Percentiles rank a stretch among this genome's conserved stretches.
These are phyloP conservation scores for Staurois parvus DNA, from an alignment of 2,797 vertebrate genomes.

Conservation along the genomic window DNA sequence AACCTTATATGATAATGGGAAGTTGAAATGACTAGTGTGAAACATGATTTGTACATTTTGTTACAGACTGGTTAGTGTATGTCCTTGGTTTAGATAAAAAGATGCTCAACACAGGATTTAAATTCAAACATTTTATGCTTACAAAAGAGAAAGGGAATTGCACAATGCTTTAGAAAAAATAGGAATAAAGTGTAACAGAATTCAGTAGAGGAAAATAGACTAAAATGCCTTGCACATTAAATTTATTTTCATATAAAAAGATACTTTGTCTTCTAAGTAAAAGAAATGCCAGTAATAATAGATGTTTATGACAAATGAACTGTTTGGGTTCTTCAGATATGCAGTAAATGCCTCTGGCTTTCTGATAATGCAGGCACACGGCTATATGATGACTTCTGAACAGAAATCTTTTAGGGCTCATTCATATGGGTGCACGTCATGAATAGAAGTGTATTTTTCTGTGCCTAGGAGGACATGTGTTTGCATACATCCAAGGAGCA, in stretches of 20 bases:
- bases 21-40: constrained; percentile 52
- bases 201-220: constrained; percentile 23
- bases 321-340: not conserved
- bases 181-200: not conserved
- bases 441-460: too few species aligned
- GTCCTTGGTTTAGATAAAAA: constrained; percentile 45
- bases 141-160: constrained; percentile 30
- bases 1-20: constrained; percentile 55
- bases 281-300: not conserved
- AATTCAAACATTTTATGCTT: constrained; percentile 51
- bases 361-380: not conserved
- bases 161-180: constrained; percentile 41
- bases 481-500: too few species aligned
- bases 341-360: not conserved
- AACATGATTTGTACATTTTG: constrained; percentile 57
- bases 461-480: too few species aligned
- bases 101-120: constrained; percentile 27
- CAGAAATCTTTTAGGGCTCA: too few species aligned
- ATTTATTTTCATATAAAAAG: constrained; percentile 30
- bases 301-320: constrained; percentile 1
- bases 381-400: too few species aligned
- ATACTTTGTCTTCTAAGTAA: not conserved
- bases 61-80: constrained; percentile 50
- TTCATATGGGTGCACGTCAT: too few species aligned
- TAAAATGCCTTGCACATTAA: constrained; percentile 4